phyloP scores from a whole-genome alignment of 2,888 invertebrate genomes.

The Unio delphinus region DNA sequence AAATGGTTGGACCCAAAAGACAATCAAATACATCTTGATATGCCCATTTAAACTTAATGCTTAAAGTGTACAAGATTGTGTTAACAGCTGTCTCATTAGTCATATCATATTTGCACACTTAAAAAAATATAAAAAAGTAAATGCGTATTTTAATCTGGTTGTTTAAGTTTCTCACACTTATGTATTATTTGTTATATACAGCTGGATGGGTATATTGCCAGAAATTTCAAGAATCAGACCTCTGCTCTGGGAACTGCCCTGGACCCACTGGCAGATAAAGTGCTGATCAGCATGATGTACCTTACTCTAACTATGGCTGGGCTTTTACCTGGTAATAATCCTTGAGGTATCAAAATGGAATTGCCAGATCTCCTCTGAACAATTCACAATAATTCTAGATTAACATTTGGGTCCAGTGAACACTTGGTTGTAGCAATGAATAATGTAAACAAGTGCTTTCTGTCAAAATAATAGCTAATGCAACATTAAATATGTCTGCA shows the following conservation, averaged over 20 bases:
- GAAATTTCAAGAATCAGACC: slow-evolving; percentile 91
- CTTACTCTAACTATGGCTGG: slow-evolving; percentile 88
- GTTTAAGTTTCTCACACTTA: background rate
- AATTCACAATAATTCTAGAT: too few species aligned
- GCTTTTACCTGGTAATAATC: slow-evolving; percentile 81
- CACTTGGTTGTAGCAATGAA: too few species aligned
- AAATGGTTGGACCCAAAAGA: too few species aligned
- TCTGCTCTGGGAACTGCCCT: slow-evolving; percentile 94
- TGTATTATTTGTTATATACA: slow-evolving; percentile 70
- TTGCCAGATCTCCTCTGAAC: too few species aligned
- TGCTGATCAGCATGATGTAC: slow-evolving; percentile 90
- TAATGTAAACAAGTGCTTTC: too few species aligned
- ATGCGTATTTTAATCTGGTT: background rate
- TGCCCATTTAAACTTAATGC: too few species aligned
- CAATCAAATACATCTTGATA: too few species aligned
- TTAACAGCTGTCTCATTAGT: background rate
- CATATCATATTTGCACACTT: background rate
- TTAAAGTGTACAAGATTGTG: too few species aligned
- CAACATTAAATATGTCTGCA: too few species aligned
- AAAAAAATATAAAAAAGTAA: background rate
- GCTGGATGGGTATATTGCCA: slow-evolving; percentile 97
- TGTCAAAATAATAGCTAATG: too few species aligned
- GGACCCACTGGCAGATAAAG: slow-evolving; percentile 97
- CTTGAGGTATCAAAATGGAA: too few species aligned
- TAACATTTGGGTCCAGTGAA: too few species aligned